These are phyloP conservation scores for Limnephilus auricula DNA, from an alignment of 2,888 invertebrate genomes.

Conservation along the genomic window DNA sequence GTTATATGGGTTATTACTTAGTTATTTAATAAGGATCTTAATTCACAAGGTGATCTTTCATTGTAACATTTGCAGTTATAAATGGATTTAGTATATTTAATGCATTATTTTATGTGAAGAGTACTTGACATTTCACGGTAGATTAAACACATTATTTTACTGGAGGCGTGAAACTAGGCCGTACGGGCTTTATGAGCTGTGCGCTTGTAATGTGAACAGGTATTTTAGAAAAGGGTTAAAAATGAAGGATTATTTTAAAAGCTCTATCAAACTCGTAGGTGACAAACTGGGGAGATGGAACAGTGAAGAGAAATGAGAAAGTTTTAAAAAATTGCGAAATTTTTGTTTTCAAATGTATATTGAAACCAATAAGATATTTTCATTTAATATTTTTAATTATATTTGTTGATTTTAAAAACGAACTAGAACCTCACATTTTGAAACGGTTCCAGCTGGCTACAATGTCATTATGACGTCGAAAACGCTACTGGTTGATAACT, in stretches of 20 bases:
- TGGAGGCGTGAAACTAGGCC: neutral
- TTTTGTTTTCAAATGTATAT: too few relatives aligned
- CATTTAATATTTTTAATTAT: too few relatives aligned
- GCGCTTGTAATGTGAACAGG: neutral
- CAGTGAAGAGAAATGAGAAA: too few relatives aligned
- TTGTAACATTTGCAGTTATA: neutral
- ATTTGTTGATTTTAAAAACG: too few relatives aligned
- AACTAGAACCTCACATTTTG: too few relatives aligned
- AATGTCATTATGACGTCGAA: too few relatives aligned
- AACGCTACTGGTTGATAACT: too few relatives aligned
- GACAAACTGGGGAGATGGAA: neutral
- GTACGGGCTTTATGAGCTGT: neutral
- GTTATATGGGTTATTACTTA: neutral
- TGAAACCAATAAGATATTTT: too few relatives aligned
- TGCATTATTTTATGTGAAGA: neutral
- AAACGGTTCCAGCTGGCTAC: too few relatives aligned
- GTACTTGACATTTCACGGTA: slow-evolving; percentile 31
- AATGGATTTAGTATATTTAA: neutral
- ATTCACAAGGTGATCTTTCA: neutral
- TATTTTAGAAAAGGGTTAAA: neutral
- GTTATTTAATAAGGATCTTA: neutral
- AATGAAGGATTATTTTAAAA: neutral
- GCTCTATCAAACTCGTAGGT: neutral
- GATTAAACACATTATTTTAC: slow-evolving; percentile 16
- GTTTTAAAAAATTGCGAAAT: too few relatives aligned